These are phyloP conservation scores for Pogona vitticeps DNA, from an alignment of 2,113 vertebrate species.

Conservation along the genomic window DNA sequence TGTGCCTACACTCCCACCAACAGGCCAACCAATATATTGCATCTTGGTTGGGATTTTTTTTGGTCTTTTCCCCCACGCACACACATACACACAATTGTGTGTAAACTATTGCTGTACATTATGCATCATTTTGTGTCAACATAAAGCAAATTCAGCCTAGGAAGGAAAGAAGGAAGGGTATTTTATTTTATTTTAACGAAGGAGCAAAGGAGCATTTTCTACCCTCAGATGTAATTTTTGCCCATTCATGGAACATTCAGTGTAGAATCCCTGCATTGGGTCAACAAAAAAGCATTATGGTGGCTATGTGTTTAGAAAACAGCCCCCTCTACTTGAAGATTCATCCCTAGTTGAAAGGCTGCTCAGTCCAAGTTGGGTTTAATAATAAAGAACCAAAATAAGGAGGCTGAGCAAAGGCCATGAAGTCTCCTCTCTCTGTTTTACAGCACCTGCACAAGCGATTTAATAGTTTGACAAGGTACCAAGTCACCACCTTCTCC, in stretches of 20 bases:
- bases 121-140: rapidly evolving
- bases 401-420: background rate
- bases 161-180: background rate
- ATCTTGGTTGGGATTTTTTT: rapidly evolving
- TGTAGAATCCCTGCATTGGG: no score
- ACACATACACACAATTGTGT: no score
- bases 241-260: background rate
- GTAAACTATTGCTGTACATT: background rate
- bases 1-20: conserved; percentile 75
- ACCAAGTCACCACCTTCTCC: background rate
- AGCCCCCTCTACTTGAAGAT: background rate
- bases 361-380: background rate
- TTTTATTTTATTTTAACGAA: background rate
- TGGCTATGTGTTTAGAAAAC: background rate
- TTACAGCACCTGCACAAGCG: background rate
- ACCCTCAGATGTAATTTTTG: background rate
- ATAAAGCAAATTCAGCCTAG: background rate
- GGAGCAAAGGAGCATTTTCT: background rate
- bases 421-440: background rate
- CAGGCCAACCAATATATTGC: conserved; percentile 50
- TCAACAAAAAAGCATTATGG: no score
- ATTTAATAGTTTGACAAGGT: background rate
- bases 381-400: background rate
- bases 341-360: background rate
- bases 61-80: rapidly evolving